Evolutionary conservation across 2,797 vertebrate species (phyloP).

Genomic region (Vultur gryphus): DNA sequence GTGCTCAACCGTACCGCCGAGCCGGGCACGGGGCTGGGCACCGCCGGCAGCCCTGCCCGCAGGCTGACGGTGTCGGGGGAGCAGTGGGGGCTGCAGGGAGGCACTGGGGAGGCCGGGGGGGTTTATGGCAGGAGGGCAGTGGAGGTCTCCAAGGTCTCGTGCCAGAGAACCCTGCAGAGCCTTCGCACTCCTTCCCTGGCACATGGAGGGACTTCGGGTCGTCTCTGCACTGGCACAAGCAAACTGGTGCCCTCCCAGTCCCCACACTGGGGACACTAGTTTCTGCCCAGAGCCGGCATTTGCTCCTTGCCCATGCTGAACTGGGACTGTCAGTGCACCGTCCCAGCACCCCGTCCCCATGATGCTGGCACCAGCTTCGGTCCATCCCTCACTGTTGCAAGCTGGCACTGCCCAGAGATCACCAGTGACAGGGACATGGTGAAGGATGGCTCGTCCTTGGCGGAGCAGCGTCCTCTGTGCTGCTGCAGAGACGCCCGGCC

Average conservation of each 20-base stretch:
- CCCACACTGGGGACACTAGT: neutral
- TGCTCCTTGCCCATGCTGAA: neutral
- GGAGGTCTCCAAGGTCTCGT: neutral
- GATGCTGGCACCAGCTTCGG: fast-evolving
- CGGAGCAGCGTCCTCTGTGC: neutral
- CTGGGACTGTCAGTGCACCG: neutral
- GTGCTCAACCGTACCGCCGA: fast-evolving
- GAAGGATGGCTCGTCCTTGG: neutral
- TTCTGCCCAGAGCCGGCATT: neutral
- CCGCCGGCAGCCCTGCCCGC: neutral
- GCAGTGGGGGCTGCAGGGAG: neutral
- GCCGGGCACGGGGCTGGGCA: neutral
- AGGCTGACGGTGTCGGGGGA: neutral
- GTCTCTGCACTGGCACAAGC: neutral
- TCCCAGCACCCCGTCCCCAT: neutral
- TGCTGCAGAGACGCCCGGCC: neutral
- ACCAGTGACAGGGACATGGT: neutral
- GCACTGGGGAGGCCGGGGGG: neutral
- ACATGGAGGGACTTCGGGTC: neutral
- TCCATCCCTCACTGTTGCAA: neutral
- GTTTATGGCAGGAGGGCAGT: neutral
- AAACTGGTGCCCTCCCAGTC: neutral
- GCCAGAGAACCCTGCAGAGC: neutral
- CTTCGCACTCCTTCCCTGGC: neutral
- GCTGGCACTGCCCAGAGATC: neutral